phyloP scores from a whole-genome alignment of 2,113 vertebrate species.

The Hyperopisus bebe region DNA sequence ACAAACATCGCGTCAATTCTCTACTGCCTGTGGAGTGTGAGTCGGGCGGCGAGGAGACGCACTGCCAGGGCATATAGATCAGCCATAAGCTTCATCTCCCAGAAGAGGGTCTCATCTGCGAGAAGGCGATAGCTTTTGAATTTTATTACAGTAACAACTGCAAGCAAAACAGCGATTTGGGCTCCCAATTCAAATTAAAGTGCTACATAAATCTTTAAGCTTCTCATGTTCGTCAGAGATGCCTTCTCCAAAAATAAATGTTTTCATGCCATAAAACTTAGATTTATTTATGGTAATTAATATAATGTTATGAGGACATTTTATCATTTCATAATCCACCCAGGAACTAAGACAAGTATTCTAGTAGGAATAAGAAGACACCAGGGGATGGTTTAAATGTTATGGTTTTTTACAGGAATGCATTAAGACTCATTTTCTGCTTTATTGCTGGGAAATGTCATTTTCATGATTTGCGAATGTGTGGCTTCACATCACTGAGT shows the following conservation, averaged over 20 bases:
- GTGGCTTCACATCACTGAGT: neutral
- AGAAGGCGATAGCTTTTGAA: slow-evolving; percentile 25
- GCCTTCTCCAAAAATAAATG: slow-evolving; percentile 21
- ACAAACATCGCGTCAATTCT: neutral
- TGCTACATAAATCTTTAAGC: slow-evolving; percentile 31
- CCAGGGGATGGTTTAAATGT: neutral
- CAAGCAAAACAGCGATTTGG: slow-evolving; percentile 39
- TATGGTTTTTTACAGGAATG: neutral
- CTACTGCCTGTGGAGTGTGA: neutral
- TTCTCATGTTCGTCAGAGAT: slow-evolving; percentile 24
- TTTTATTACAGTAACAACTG: slow-evolving; percentile 43
- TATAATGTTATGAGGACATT: neutral
- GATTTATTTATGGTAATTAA: slow-evolving; percentile 8
- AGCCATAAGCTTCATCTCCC: neutral
- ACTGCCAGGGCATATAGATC: neutral
- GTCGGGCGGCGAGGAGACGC: neutral
- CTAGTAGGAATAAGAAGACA: neutral
- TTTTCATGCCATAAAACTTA: slow-evolving; percentile 24
- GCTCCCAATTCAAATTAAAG: slow-evolving; percentile 23
- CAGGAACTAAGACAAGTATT: neutral
- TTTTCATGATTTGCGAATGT: neutral
- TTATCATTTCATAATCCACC: neutral
- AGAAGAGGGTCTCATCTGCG: slow-evolving; percentile 16
- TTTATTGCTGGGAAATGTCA: neutral
- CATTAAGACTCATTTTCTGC: neutral